Evolutionary conservation across 2,797 vertebrate genomes (phyloP).

Genomic region (Luscinia megarhynchos): DNA sequence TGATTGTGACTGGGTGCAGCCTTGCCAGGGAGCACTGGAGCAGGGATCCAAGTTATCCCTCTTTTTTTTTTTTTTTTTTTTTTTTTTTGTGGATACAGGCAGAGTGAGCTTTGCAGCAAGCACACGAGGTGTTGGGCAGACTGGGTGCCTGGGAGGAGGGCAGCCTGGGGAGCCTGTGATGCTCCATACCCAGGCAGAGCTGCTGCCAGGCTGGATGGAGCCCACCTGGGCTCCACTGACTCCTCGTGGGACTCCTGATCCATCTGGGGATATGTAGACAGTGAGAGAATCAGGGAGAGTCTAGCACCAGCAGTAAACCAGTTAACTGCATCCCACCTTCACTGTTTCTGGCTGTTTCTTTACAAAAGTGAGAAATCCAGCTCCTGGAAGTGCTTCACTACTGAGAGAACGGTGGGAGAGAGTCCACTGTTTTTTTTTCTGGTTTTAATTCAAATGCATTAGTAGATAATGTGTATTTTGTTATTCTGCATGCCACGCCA

Average conservation of each 20-base stretch:
- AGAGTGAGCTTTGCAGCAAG: background rate
- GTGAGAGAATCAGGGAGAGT: accelerated
- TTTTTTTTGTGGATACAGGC: background rate
- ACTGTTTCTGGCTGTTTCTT: background rate
- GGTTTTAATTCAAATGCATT: background rate
- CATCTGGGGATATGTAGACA: background rate
- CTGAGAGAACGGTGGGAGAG: background rate
- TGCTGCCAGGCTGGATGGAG: background rate
- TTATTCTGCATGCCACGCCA: background rate
- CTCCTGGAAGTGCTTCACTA: background rate
- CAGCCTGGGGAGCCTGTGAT: background rate
- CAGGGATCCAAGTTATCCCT: background rate
- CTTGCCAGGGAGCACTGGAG: background rate
- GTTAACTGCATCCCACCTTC: background rate
- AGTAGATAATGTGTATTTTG: background rate
- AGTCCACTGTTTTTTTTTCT: background rate
- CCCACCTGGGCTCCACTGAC: background rate
- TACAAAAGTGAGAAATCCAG: background rate
- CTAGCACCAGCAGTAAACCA: background rate
- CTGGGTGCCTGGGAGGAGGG: background rate
- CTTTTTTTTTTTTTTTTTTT: too few species aligned
- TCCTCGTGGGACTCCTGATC: background rate
- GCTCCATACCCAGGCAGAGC: background rate
- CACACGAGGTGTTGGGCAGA: background rate
- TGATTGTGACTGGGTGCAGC: background rate